Percentiles rank a stretch among this genome's conserved stretches.
Evolutionary conservation across 2,113 vertebrate species (phyloP).

Genomic region (Panthera tigris): DNA sequence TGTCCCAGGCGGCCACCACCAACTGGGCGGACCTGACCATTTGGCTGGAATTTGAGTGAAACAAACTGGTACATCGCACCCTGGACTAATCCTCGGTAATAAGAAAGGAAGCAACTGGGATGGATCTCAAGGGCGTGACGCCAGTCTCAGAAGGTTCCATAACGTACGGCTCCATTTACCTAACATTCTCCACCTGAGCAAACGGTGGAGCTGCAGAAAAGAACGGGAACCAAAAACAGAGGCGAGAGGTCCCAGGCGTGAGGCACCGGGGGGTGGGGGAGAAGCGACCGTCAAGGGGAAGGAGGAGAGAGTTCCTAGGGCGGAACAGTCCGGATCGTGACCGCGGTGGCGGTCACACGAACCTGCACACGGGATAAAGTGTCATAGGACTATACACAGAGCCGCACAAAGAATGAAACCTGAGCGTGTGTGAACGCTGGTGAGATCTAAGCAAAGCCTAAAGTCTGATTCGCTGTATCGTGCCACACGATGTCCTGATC

Average conservation of each 20-base stretch:
- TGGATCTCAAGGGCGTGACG: fast-evolving
- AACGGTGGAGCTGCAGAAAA: background rate
- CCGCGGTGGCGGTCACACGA: fast-evolving
- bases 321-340: background rate
- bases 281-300: fast-evolving
- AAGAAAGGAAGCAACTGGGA: background rate
- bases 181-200: background rate
- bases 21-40: fast-evolving
- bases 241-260: fast-evolving
- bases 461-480: background rate
- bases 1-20: background rate
- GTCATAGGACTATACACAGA: background rate
- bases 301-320: background rate
- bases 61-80: background rate
- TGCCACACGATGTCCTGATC: background rate
- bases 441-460: background rate
- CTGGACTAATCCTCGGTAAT: fast-evolving
- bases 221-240: too few relatives aligned
- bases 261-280: fast-evolving
- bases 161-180: fast-evolving
- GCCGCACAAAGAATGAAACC: background rate
- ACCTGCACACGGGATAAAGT: background rate
- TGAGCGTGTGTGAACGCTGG: background rate
- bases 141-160: background rate
- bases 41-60: background rate